Base-by-base conservation (phyloP, 2,888 invertebrate genomes). In the Coleophora deauratella region DNA sequence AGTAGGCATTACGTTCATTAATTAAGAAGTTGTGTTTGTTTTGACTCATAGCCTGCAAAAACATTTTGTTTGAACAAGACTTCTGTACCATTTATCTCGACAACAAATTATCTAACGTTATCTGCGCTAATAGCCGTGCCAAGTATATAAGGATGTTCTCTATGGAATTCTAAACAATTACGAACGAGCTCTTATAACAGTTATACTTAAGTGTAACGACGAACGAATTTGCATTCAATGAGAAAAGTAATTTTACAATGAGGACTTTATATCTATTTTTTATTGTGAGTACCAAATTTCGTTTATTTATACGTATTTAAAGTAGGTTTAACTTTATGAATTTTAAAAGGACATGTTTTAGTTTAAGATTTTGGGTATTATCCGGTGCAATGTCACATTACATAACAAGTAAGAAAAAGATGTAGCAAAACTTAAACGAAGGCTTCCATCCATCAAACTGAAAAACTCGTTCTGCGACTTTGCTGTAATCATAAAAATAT, bases 41-140 rank as follows among this genome's bases (percentile, higher is more conserved):
- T 59, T 82, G 82, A 85, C 65, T 84, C 85, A 84, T 68, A 60
- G 62, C 54, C 60, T 68, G 81, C 79, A 66, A 81, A 81, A 82
- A 82, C 78, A 80, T 64, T 57, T 52, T 79, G 78, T 84, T 82
- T 82, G 70, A 54, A 49, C 46, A 68, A 68, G 76, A 61, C 64
- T 73, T 62, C 63, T 51, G 52, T 51, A 55, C 46, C 46, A 57
- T 58, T 72, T 84, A 81, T 81, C 76, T 71, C 59, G 57, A n/a
- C 56, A 62, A 70, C 68, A 54, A 59, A 69, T 80, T 81, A 84
- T 84, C 82, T 76, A 56, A 62, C 60, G 65, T 84, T 85, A 84
- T 85, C 85, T 76, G 42, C 47, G 52, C 63, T 79, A 80, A 82
- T 81, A 78, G 61, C 66, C 57, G 47, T 55, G 43, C 49, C 45